A percentile compares a stretch with the other conserved stretches of the same genome.
phyloP scores from a whole-genome alignment of 2,888 invertebrate species.

The Rotaria macrura region DNA sequence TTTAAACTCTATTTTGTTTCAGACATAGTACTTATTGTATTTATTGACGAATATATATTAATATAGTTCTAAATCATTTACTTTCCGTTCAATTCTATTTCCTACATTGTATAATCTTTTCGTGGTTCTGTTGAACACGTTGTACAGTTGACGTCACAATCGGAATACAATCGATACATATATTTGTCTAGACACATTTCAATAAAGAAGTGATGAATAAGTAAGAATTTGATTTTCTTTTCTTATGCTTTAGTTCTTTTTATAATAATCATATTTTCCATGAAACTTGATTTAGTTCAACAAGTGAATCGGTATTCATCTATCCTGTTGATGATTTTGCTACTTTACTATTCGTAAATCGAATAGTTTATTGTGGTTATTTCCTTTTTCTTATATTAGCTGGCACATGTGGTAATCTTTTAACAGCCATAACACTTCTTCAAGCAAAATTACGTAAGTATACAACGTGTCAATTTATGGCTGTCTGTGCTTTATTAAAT shows the following conservation, averaged over 20 bases:
- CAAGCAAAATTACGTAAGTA: background rate
- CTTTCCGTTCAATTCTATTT: too few relatives aligned
- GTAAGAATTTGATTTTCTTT: background rate
- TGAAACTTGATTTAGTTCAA: background rate
- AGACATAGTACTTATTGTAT: too few relatives aligned
- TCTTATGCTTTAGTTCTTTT: background rate
- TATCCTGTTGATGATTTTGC: background rate
- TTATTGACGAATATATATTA: too few relatives aligned
- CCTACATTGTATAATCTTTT: too few relatives aligned
- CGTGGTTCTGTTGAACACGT: background rate
- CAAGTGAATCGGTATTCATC: background rate
- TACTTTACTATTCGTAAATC: background rate
- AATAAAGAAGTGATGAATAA: background rate
- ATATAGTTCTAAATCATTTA: too few relatives aligned
- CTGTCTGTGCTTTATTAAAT: constrained; percentile 1
- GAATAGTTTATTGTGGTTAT: background rate
- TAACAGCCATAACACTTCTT: background rate
- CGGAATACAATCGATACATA: background rate
- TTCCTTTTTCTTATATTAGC: background rate
- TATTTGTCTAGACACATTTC: background rate
- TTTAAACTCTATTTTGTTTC: too few relatives aligned
- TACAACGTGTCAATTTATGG: constrained; percentile 4
- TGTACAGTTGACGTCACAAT: background rate
- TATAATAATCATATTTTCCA: background rate
- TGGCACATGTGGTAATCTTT: background rate